Base-by-base conservation (phyloP, 1,140 invertebrate species). In the Drosophila ficusphila region DNA sequence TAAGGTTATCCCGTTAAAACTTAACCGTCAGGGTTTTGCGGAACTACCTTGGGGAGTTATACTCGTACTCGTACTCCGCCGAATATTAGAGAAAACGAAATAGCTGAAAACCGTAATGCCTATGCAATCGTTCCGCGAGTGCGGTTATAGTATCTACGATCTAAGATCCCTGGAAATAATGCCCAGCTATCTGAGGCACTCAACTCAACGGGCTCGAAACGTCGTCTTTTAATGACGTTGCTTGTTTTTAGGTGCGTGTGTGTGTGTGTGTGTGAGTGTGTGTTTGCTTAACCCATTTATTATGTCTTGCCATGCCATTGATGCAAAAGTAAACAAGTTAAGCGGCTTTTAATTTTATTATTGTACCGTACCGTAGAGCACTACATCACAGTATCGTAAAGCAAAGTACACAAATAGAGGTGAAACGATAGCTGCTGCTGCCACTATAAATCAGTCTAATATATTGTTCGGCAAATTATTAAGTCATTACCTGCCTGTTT, bases 251-350 rank as follows among this genome's bases (percentile, higher is more conserved):
- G 27, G 36, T 46, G 39, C 21, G 54, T 33, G 33, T n/a, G n/a
- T n/a, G n/a, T n/a, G n/a, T n/a, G 11, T 25, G 8, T 25, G n/a
- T 21, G 39, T 34, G 48, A n/a, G 47, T 19, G 46, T 68, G n/a
- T 47, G 68, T 73, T 46, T 73, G 34, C 58, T 73, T 73, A 73
- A 73, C 69, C 69, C 69, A 73, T 73, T 73, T 73, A 73, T 61
- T 70, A 49, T 71, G 53, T 71, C 65, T 71, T 72, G 69, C 56
- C 68, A 62, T 73, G 69, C 69, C 69, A 73, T 73, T 73, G 69
- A 73, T 73, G 57, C 56, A 73, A 73, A 73, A 73, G 69, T 48
- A 73, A 73, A 73, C 69, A 73, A 73, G 69, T 73, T 73, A 73
- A 73, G 69, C 69, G 69, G 69, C 69, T 73, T 73, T 73, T 73